These are phyloP conservation scores for Aplysina aerophoba DNA, from an alignment of 37 sponge, comb jelly and placozoan genomes.

Conservation along the genomic window DNA sequence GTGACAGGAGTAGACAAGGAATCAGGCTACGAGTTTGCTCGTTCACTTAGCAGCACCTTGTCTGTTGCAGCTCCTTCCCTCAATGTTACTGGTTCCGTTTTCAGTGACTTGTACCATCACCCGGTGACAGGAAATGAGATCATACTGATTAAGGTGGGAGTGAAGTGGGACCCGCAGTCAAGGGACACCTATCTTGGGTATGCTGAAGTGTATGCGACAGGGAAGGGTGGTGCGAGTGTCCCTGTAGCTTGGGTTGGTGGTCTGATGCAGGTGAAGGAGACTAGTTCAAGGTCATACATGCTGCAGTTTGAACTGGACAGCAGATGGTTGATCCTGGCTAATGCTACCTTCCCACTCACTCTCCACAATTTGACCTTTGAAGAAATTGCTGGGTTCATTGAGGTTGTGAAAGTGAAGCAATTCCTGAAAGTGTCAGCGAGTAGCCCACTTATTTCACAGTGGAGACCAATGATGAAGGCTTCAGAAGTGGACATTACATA, in stretches of 20 bases:
- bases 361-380: background rate
- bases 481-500: background rate
- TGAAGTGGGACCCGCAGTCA: background rate
- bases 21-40: constrained; percentile 11
- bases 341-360: constrained; percentile 8
- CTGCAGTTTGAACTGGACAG: constrained; percentile 27
- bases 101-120: background rate
- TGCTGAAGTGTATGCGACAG: constrained; percentile 16
- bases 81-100: background rate
- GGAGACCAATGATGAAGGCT: background rate
- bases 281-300: background rate
- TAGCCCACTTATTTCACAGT: background rate
- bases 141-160: background rate
- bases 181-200: background rate
- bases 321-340: background rate
- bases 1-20: background rate
- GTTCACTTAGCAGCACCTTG: background rate
- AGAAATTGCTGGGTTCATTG: background rate
- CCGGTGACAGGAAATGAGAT: background rate
- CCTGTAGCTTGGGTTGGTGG: constrained; percentile 27
- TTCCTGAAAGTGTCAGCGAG: background rate
- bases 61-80: constrained; percentile 21
- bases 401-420: background rate
- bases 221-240: background rate
- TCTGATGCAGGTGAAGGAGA: background rate